A percentile compares a stretch with the other conserved stretches of the same genome.
Conservation (phyloP, 2,888 invertebrate genomes). For the Drosophila seclusa region DNA sequence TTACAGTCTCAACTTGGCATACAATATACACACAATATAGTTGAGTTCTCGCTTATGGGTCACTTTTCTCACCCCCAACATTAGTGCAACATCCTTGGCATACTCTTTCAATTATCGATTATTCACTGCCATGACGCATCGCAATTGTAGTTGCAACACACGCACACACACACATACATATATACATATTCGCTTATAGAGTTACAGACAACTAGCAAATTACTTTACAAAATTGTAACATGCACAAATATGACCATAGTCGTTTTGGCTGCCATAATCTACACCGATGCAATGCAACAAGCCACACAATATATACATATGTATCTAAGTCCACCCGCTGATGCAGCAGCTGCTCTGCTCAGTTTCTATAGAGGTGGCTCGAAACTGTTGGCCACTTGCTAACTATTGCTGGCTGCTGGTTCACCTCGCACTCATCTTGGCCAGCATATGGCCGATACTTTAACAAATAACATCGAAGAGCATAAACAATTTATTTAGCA, state of each 20-base stretch:
- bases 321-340: slow-evolving; percentile 45
- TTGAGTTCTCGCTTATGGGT: slow-evolving; percentile 21
- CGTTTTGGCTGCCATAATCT: slow-evolving; percentile 59
- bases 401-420: slow-evolving; percentile 44
- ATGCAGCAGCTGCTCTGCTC: slow-evolving; percentile 44
- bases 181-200: neutral
- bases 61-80: slow-evolving; percentile 45
- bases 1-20: neutral
- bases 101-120: slow-evolving; percentile 50
- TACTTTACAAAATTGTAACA: slow-evolving; percentile 70
- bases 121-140: slow-evolving; percentile 59
- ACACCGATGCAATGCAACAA: slow-evolving; percentile 25
- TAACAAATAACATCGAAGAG: slow-evolving; percentile 64
- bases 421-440: slow-evolving; percentile 69
- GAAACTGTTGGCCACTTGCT: slow-evolving; percentile 38
- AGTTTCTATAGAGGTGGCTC: neutral
- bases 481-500: slow-evolving; percentile 73
- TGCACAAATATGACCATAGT: slow-evolving; percentile 71
- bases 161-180: neutral
- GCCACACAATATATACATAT: slow-evolving; percentile 1
- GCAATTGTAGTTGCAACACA: slow-evolving; percentile 20
- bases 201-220: slow-evolving; percentile 53
- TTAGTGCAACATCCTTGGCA: slow-evolving; percentile 55
- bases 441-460: slow-evolving; percentile 37
- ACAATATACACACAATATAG: neutral